Base-by-base conservation (phyloP, 2,113 vertebrate species). In the Coptodon rendalli region DNA sequence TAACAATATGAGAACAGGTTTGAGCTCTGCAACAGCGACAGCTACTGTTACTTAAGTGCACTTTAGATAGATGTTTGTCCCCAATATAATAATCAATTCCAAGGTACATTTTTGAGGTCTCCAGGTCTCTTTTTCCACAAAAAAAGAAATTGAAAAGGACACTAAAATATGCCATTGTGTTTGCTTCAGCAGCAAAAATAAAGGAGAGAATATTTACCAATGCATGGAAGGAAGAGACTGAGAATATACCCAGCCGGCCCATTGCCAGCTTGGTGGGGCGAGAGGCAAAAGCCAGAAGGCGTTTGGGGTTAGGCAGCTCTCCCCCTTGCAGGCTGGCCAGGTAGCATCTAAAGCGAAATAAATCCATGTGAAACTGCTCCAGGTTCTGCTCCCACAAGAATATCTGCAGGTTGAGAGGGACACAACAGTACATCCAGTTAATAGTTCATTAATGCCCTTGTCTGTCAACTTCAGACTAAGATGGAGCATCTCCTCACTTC, bases 351-450 rank as follows among this genome's bases (percentile, higher is more conserved):
- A 97, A 98, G 24, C 98, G 97, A 93, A 99, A 99, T 14, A 98
- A 94, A 86, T 99, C 98, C 98, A 99, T 98, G 91, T 99, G 98
- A 95, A 99, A 98, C 95, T 99, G 98, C 92, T 99, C 98, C 19
- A 99, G 97, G 90, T 98, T 99, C 96, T 98, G 98, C 94, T 99
- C 98, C 98, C 98, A 99, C 82, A 99, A 96, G 38, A 98, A 98
- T 93, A 99, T 99, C 98, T 99, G 91, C 50, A 80, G 24, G 52
- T 50, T 11, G 24, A 90, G 14, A 82, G 36, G 27, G 71, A 87
- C 10, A 86, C 19, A 71, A 68, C 7, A 79, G 45, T 14, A 61
- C 80, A 79, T 71, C 36, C 61, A 79, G 73, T 89, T 85, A 79
- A 83, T 59, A 57, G 71, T 29, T 80, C 63, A 79, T 56, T 52